A percentile compares a stretch with the other conserved stretches of the same genome.
Conservation (phyloP, 2,113 vertebrate genomes). For the Scomber scombrus region DNA sequence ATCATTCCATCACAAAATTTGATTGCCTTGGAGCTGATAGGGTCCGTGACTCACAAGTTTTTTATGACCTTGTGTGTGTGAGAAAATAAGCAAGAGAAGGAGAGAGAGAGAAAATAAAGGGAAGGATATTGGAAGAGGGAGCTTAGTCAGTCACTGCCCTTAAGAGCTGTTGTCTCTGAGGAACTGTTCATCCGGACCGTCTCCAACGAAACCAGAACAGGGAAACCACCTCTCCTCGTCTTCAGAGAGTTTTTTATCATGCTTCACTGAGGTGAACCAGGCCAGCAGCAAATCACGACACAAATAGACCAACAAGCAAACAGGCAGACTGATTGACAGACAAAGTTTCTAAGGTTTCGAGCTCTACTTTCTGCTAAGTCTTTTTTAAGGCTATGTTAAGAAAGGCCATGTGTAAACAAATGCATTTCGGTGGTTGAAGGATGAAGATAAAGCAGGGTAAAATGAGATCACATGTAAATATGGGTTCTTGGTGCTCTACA, state of each 20-base stretch:
- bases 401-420: slow-evolving; percentile 44
- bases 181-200: neutral
- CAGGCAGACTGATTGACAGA: slow-evolving; percentile 32
- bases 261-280: slow-evolving; percentile 36
- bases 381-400: slow-evolving; percentile 26
- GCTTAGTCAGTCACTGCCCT: neutral
- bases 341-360: slow-evolving; percentile 23
- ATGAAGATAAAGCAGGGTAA: slow-evolving; percentile 37
- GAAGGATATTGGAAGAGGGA: slow-evolving; percentile 1
- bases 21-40: slow-evolving; percentile 16
- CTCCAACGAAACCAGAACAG: slow-evolving; percentile 21
- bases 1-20: neutral
- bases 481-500: slow-evolving; percentile 37
- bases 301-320: slow-evolving; percentile 41
- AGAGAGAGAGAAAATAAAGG: neutral
- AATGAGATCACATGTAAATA: slow-evolving; percentile 53
- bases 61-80: slow-evolving; percentile 44
- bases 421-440: slow-evolving; percentile 21
- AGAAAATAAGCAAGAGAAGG: slow-evolving; percentile 30
- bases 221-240: slow-evolving; percentile 26
- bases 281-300: neutral
- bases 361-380: slow-evolving; percentile 15
- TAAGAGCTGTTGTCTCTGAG: slow-evolving; percentile 14
- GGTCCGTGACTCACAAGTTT: neutral
- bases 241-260: slow-evolving; percentile 17